Percentiles rank a stretch among this genome's conserved stretches.
Conservation (phyloP, 2,797 vertebrate genomes). For the Calcarius lapponicus region DNA sequence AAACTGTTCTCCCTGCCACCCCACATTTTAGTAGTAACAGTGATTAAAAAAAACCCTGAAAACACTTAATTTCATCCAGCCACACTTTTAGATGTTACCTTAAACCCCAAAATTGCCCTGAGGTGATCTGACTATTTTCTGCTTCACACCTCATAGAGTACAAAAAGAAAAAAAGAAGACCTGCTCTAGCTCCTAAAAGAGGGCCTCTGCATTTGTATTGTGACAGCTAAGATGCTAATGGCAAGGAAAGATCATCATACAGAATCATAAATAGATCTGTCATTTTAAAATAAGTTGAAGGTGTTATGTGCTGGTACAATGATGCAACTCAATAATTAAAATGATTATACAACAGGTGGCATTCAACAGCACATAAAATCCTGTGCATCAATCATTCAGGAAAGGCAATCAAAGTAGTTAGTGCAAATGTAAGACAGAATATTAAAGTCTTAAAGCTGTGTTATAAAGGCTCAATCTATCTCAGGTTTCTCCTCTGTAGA, state of each 20-base stretch:
- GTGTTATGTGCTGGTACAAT: slow-evolving; percentile 15
- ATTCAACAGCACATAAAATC: slow-evolving; percentile 50
- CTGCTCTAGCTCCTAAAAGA: neutral
- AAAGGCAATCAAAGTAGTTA: slow-evolving; percentile 57
- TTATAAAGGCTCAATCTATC: neutral
- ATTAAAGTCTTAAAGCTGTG: neutral
- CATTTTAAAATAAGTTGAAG: slow-evolving; percentile 50
- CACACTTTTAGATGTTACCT: neutral
- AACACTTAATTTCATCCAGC: neutral
- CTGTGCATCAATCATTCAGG: slow-evolving; percentile 54
- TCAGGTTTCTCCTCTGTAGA: neutral
- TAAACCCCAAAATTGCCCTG: neutral
- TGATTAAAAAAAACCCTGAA: neutral
- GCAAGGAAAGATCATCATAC: slow-evolving; percentile 26
- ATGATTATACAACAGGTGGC: slow-evolving; percentile 67
- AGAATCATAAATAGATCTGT: slow-evolving; percentile 61
- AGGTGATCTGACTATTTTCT: neutral
- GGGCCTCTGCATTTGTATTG: neutral
- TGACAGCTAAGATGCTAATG: neutral
- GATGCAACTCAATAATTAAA: slow-evolving; percentile 60
- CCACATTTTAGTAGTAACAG: slow-evolving; percentile 3
- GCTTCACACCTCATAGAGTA: neutral
- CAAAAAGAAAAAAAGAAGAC: neutral
- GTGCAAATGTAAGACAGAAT: slow-evolving; percentile 33
- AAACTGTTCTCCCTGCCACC: neutral